Percentiles rank a stretch among this genome's conserved stretches.
These are phyloP conservation scores for Lasioglossum lativentre DNA, from an alignment of 2,888 invertebrate species.

Conservation along the genomic window DNA sequence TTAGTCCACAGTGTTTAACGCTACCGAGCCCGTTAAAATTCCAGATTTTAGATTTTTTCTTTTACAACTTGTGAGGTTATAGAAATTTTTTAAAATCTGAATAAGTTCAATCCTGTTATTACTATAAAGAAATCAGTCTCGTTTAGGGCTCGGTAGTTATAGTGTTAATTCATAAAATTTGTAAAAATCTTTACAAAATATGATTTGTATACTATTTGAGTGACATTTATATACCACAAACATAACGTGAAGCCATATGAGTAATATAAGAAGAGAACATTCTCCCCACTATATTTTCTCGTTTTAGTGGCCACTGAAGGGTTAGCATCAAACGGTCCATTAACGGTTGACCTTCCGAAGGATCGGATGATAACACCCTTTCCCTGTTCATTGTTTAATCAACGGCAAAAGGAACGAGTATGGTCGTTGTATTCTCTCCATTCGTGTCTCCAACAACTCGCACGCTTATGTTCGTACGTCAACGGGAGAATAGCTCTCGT, in stretches of 20 bases:
- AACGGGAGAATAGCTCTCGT: no score
- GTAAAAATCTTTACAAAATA: no score
- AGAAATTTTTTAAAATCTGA: not conserved
- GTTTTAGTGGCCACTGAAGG: not conserved
- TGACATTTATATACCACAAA: not conserved
- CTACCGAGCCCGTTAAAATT: not conserved
- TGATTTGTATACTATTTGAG: not conserved
- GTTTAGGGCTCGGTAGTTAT: no score
- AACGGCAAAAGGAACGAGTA: not conserved
- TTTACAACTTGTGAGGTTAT: not conserved
- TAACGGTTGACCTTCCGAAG: not conserved
- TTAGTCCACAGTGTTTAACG: not conserved
- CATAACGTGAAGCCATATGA: not conserved
- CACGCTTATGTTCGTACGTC: not conserved
- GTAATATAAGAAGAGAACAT: not conserved
- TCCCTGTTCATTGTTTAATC: not conserved
- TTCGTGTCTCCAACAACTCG: not conserved
- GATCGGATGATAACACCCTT: not conserved
- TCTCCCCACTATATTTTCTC: not conserved
- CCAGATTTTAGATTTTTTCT: not conserved
- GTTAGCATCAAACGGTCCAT: not conserved
- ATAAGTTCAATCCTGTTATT: no score
- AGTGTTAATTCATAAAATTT: no score
- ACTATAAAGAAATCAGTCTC: no score
- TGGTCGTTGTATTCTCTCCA: not conserved